Evolutionary conservation across 2,113 vertebrate species (phyloP).

Genomic region (Oreochromis niloticus): DNA sequence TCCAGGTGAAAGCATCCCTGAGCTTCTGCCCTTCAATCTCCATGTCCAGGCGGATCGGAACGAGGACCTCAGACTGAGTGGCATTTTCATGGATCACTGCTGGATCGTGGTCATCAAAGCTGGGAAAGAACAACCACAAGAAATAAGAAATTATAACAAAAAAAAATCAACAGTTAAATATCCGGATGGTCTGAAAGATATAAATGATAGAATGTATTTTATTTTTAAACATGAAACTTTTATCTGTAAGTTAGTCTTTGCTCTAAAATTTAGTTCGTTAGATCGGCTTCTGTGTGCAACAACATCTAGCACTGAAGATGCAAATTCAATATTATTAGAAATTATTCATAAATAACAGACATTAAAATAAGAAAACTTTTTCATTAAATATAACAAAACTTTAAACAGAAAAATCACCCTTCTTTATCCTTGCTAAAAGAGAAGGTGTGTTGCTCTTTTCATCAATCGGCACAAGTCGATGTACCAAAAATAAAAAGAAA

Average conservation of each 20-base stretch:
- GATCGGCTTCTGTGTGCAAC: background rate
- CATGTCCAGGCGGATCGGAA: constrained; percentile 97
- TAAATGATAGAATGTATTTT: background rate
- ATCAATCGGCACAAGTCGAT: background rate
- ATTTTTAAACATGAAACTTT: background rate
- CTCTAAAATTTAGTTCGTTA: background rate
- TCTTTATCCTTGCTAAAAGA: rapidly evolving
- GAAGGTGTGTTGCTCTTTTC: background rate
- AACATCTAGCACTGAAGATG: background rate
- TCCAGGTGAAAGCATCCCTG: constrained; percentile 97
- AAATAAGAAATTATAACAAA: background rate
- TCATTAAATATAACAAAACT: background rate
- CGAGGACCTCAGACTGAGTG: constrained; percentile 91
- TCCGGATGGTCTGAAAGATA: background rate
- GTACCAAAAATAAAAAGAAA: background rate
- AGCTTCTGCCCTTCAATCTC: constrained; percentile 98
- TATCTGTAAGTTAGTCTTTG: background rate
- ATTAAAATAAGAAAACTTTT: background rate
- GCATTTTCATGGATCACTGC: constrained; percentile 98
- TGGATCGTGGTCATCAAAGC: constrained; percentile 99
- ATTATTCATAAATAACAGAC: background rate
- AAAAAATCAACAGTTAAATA: background rate
- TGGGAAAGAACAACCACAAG: constrained; percentile 26
- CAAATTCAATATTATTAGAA: background rate
- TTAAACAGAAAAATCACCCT: background rate